Percentiles rank a stretch among this genome's conserved stretches.
Evolutionary conservation across 2,113 vertebrate species (phyloP).

Genomic region (Jaculus jaculus): DNA sequence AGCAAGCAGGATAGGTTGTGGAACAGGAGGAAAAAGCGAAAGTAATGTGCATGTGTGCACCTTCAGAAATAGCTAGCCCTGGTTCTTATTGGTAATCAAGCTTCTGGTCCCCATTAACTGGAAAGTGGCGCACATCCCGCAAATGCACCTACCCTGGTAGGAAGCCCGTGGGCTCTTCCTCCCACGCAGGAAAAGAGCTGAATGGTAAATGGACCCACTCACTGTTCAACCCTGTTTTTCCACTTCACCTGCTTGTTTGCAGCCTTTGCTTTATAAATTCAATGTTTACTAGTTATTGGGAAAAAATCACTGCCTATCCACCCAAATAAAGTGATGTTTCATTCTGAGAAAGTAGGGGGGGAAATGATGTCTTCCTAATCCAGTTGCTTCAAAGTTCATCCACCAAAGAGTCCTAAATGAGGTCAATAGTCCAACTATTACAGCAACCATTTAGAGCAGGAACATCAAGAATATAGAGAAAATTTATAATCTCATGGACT

Average conservation of each 20-base stretch:
- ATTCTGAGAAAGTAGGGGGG: neutral
- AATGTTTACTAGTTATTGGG: neutral
- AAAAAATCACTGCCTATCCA: neutral
- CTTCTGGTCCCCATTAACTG: neutral
- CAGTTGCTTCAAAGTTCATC: neutral
- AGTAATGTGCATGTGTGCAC: fast-evolving
- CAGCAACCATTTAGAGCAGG: neutral
- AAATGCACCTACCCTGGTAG: neutral
- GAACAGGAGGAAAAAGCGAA: neutral
- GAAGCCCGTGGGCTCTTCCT: neutral
- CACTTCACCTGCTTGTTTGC: neutral
- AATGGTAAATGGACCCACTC: neutral
- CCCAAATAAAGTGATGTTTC: neutral
- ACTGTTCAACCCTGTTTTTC: neutral
- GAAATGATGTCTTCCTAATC: neutral
- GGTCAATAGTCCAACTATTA: neutral
- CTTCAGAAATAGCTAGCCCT: neutral
- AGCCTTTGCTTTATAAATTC: neutral
- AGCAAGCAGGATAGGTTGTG: neutral
- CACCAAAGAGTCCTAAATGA: neutral
- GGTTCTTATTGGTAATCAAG: too few species aligned
- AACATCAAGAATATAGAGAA: neutral
- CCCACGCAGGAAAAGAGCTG: neutral
- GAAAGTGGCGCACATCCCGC: neutral
- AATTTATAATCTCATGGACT: neutral